Conservation (phyloP, 1,140 invertebrate species). For the Eriocheir sinensis region DNA sequence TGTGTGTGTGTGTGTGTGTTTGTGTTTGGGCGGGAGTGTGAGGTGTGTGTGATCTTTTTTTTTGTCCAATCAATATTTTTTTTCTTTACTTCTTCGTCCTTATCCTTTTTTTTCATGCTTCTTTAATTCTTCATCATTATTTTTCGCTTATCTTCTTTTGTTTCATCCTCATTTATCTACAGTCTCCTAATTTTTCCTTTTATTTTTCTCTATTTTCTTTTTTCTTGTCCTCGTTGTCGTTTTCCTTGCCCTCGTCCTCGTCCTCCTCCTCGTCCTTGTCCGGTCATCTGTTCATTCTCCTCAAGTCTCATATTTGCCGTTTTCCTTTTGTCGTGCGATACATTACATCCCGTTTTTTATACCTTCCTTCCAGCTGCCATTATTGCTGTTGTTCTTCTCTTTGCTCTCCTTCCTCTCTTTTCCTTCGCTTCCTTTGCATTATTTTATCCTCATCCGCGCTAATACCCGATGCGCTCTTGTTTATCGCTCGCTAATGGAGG, state of each 20-base stretch:
- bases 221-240: not conserved
- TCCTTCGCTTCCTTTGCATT: not conserved
- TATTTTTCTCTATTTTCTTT: not conserved
- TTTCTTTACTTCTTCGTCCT: not conserved
- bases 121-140: not conserved
- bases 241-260: not conserved
- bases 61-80: too few species aligned
- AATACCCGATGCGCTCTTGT: not conserved
- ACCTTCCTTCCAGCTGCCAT: too few species aligned
- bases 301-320: not conserved
- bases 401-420: not conserved
- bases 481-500: not conserved
- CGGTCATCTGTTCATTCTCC: too few species aligned
- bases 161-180: not conserved
- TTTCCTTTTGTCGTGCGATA: not conserved
- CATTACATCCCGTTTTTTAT: constrained; percentile 4
- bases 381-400: too few species aligned
- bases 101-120: not conserved
- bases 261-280: too few species aligned
- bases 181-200: not conserved
- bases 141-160: not conserved
- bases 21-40: too few species aligned
- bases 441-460: not conserved
- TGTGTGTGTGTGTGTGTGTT: too few species aligned
- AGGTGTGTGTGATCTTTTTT: too few species aligned